Conservation (phyloP, 2,113 vertebrate species). For the Anguilla rostrata region DNA sequence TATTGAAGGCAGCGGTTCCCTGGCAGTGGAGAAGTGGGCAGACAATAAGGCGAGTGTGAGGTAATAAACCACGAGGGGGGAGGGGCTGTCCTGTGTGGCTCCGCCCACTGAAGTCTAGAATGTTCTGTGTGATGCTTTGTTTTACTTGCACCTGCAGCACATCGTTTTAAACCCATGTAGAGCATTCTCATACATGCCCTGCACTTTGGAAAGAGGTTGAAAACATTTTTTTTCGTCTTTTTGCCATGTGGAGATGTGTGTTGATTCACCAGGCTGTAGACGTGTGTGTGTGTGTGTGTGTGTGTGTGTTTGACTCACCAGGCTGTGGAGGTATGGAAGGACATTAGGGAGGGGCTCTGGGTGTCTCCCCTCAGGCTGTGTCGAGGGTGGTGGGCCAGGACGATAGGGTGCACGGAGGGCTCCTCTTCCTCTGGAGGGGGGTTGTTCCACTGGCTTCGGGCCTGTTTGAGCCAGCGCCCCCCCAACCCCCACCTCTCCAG, state of each 20-base stretch:
- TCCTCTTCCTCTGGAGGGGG: conserved; percentile 72
- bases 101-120: conserved; percentile 41
- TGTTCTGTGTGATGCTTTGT: too few relatives aligned
- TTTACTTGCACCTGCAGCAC: conserved; percentile 61
- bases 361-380: conserved; percentile 79
- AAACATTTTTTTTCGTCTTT: too few relatives aligned
- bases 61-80: not conserved
- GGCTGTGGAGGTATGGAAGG: conserved; percentile 88
- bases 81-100: not conserved
- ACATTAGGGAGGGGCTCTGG: conserved; percentile 80
- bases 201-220: too few relatives aligned
- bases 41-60: conserved; percentile 8
- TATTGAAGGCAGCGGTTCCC: not conserved
- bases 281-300: not conserved
- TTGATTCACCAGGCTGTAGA: too few relatives aligned
- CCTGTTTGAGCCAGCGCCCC: conserved; percentile 89
- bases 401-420: conserved; percentile 46
- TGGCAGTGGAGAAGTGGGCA: not conserved
- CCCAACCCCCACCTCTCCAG: conserved; percentile 93
- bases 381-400: conserved; percentile 71
- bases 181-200: too few relatives aligned
- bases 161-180: too few relatives aligned
- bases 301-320: conserved; percentile 73
- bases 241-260: too few relatives aligned
- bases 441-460: conserved; percentile 80